Percentiles rank a stretch among this genome's conserved stretches.
These are phyloP conservation scores for Leucophenga montana DNA, from an alignment of 2,888 invertebrate species.

Conservation along the genomic window DNA sequence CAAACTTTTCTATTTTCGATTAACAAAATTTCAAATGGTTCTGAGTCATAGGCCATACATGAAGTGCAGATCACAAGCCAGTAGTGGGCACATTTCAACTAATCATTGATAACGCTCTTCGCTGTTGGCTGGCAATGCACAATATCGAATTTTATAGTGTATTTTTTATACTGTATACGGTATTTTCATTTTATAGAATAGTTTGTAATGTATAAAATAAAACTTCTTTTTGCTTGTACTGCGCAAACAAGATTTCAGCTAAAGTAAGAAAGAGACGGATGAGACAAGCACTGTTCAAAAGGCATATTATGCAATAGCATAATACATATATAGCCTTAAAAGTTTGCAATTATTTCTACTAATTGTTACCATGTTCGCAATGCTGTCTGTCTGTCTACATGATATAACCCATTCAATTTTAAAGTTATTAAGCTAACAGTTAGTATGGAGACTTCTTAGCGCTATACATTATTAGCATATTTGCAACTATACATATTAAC, in stretches of 20 bases:
- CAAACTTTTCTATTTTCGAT: neutral
- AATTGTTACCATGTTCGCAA: neutral
- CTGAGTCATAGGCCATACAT: neutral
- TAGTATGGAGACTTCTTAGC: too few relatives aligned
- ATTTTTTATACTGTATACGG: neutral
- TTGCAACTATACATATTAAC: neutral
- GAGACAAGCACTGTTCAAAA: too few relatives aligned
- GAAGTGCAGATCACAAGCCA: neutral
- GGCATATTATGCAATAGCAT: too few relatives aligned
- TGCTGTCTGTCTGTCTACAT: neutral
- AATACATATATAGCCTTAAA: too few relatives aligned
- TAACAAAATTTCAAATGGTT: neutral
- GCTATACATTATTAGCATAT: too few relatives aligned
- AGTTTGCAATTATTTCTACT: too few relatives aligned
- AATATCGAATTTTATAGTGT: too few relatives aligned
- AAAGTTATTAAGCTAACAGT: neutral
- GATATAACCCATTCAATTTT: neutral
- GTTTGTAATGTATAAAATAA: neutral
- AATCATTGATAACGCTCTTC: neutral
- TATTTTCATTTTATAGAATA: neutral
- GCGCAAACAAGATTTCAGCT: too few relatives aligned
- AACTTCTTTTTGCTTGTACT: too few relatives aligned
- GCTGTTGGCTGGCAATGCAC: neutral
- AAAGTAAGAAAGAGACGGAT: too few relatives aligned
- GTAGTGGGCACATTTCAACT: neutral